Conservation (phyloP, 2,797 vertebrate species). For the Chaetophractus vellerosus region DNA sequence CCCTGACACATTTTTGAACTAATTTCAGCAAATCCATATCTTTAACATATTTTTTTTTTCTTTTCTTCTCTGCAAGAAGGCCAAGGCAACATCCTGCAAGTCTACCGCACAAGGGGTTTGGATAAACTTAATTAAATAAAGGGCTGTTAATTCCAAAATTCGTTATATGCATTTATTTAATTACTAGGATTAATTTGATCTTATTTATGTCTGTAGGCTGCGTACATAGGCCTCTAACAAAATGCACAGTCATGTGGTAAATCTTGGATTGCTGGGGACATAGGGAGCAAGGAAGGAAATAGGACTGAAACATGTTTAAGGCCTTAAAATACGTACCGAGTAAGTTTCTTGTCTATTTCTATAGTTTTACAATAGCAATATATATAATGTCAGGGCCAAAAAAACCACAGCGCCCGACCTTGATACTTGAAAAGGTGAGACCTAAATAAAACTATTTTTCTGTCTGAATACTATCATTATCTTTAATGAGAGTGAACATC, state of each 20-base stretch:
- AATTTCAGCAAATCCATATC: constrained; percentile 65
- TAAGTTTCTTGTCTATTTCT: constrained; percentile 37
- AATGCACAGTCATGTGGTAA: constrained; percentile 30
- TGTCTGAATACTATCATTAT: constrained; percentile 78
- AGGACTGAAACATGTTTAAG: constrained; percentile 30
- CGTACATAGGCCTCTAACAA: constrained; percentile 52
- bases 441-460: constrained; percentile 79
- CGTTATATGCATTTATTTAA: constrained; percentile 73
- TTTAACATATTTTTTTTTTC: constrained; percentile 43
- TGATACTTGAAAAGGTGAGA: constrained; percentile 62
- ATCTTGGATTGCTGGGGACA: neutral
- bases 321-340: neutral
- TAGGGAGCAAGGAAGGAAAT: neutral
- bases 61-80: constrained; percentile 55
- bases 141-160: constrained; percentile 52
- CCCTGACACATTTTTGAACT: constrained; percentile 63
- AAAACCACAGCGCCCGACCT: constrained; percentile 74
- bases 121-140: constrained; percentile 76
- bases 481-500: constrained; percentile 74
- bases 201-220: constrained; percentile 52
- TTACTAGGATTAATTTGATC: constrained; percentile 68
- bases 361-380: constrained; percentile 40
- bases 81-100: constrained; percentile 28
- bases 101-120: constrained; percentile 17
- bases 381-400: constrained; percentile 32